Conservation (phyloP, 2,113 vertebrate genomes). For the Petrocephalus microphthalmus region DNA sequence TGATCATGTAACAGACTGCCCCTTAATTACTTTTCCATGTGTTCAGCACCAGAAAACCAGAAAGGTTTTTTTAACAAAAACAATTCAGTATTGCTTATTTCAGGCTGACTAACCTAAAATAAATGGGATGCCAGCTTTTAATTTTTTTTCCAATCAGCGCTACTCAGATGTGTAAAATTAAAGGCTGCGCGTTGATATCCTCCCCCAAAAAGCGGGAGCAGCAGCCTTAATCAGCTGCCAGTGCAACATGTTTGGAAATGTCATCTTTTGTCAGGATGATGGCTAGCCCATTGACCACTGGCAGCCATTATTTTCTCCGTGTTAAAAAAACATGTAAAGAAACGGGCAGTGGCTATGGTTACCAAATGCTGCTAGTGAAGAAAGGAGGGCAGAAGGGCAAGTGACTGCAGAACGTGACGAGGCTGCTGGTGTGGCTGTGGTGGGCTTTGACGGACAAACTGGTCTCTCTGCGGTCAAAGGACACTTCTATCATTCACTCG, state of each 20-base stretch:
- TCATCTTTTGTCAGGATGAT: background rate
- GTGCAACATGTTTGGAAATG: background rate
- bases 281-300: background rate
- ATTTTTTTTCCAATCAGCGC: background rate
- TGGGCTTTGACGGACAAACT: background rate
- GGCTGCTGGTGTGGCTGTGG: background rate
- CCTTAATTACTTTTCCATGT: background rate
- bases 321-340: background rate
- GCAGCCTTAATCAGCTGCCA: conserved; percentile 5
- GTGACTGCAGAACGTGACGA: background rate
- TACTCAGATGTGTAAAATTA: conserved; percentile 3
- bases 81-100: background rate
- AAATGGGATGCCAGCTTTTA: background rate
- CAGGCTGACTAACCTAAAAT: background rate
- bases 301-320: background rate
- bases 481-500: background rate
- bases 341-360: background rate
- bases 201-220: background rate
- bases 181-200: background rate
- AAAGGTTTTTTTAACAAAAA: background rate
- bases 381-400: background rate
- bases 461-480: background rate
- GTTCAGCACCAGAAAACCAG: background rate
- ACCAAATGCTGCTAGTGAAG: background rate
- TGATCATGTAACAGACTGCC: background rate